Percentiles rank a stretch among this genome's conserved stretches.
Evolutionary conservation across 2,888 invertebrate genomes (phyloP).

Genomic region (Lycocerus yunnanus): DNA sequence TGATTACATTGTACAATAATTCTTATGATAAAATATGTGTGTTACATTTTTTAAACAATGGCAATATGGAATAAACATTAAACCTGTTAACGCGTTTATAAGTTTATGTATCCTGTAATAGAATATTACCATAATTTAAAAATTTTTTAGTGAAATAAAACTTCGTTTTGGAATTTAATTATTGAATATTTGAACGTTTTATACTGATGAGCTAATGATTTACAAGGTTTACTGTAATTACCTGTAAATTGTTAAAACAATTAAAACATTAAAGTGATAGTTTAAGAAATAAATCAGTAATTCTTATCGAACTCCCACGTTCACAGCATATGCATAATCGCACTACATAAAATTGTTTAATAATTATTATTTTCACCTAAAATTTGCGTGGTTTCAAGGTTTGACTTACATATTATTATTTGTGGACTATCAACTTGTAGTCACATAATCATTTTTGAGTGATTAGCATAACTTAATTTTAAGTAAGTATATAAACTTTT

Average conservation of each 20-base stretch:
- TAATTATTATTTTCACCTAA: too few relatives aligned
- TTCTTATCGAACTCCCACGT: background rate
- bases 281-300: background rate
- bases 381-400: background rate
- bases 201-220: slow-evolving; percentile 10
- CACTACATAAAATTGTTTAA: background rate
- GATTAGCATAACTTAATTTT: background rate
- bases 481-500: background rate
- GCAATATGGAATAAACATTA: too few relatives aligned
- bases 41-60: background rate
- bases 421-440: background rate
- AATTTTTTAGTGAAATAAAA: background rate
- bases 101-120: background rate
- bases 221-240: slow-evolving; percentile 11
- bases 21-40: background rate
- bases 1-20: too few relatives aligned
- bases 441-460: background rate
- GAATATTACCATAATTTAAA: background rate
- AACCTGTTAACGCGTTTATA: background rate
- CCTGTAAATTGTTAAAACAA: slow-evolving; percentile 1
- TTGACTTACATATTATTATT: too few relatives aligned
- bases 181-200: background rate
- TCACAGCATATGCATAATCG: background rate
- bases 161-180: background rate
- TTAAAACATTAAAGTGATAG: background rate